Evolutionary conservation across 2,113 vertebrate genomes (phyloP).

Genomic region (Protobothrops mucrosquamatus): DNA sequence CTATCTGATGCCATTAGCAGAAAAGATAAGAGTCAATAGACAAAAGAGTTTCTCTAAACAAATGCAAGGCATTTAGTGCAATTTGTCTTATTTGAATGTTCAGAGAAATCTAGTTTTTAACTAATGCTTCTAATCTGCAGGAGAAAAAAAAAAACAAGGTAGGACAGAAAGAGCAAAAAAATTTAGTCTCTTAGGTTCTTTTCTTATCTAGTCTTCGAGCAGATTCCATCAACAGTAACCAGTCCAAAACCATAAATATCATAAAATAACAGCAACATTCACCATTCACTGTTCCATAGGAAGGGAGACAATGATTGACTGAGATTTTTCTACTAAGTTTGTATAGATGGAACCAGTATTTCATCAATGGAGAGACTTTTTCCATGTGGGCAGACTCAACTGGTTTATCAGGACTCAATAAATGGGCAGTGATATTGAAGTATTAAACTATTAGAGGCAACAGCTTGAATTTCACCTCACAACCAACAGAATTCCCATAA

Average conservation of each 20-base stretch:
- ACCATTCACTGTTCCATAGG: background rate
- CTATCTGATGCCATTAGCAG: background rate
- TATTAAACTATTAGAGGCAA: background rate
- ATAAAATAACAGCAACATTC: background rate
- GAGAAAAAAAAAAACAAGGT: slow-evolving; percentile 18
- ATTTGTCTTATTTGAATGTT: background rate
- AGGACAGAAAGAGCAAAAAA: background rate
- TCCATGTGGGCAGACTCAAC: background rate
- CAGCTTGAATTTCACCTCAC: background rate
- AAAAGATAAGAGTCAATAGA: background rate
- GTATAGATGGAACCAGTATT: background rate
- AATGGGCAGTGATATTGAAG: background rate
- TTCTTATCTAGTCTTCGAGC: background rate
- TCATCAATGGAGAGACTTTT: background rate
- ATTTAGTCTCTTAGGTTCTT: background rate
- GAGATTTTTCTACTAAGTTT: background rate
- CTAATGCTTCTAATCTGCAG: background rate
- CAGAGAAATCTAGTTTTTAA: background rate
- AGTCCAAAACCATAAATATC: background rate
- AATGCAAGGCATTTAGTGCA: slow-evolving; percentile 15
- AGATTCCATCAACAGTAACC: background rate
- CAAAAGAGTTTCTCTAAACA: background rate
- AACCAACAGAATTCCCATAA: background rate
- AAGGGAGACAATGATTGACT: background rate
- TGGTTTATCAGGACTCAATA: background rate